Evolutionary conservation across 2,888 invertebrate genomes (phyloP), one percentile per base, ranked within the genome.

Genomic region (Agonopterix heracliana): DNA sequence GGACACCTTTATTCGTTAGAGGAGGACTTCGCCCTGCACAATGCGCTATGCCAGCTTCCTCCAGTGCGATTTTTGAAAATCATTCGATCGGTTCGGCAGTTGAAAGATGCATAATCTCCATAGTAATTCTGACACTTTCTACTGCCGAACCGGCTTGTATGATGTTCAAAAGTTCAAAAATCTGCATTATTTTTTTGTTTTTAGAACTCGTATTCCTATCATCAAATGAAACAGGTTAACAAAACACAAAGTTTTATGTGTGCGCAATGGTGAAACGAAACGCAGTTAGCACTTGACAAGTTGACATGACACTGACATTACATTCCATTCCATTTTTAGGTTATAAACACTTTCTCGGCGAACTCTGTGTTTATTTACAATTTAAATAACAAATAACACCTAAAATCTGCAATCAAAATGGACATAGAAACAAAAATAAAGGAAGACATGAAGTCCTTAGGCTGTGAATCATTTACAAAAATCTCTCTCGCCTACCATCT

Each of bases 391-490:
- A 26, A 38, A 38, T 9, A 38, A 9, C 1, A 10, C 4, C 38
- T 38, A 9, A 38, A n/a, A 38, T 1, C 5, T 38, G 1, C 9
- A 10, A 38, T n/a, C 5, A 38, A 38, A 51, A 83, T 86, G 84
- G 83, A 87, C 26, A 70, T 88, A 12, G 88, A 88, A 74, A 54
- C 60, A 1, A 82, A 83, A 69, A 80, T 89, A 41, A 83, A 80
- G 53, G 75, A 77, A 47, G 89, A 89, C 53, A 84, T 89, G 84
- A 75, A 64, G 53, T 59, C 72, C n/a, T 68, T 89, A 0, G 89
- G 89, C 36, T 89, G 89, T 55, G 61, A 60, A n/a, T 80, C 78
- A 0, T 74, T 78, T 26, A 61, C 70, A 51, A 81, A 88, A 63
- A 78, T 88, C 43, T 61, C 82, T 2, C 66, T 89, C 2, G 83